Percentiles rank a stretch among this genome's conserved stretches.
Evolutionary conservation across 2,113 vertebrate genomes (phyloP).

Genomic region (Ursus arctos): DNA sequence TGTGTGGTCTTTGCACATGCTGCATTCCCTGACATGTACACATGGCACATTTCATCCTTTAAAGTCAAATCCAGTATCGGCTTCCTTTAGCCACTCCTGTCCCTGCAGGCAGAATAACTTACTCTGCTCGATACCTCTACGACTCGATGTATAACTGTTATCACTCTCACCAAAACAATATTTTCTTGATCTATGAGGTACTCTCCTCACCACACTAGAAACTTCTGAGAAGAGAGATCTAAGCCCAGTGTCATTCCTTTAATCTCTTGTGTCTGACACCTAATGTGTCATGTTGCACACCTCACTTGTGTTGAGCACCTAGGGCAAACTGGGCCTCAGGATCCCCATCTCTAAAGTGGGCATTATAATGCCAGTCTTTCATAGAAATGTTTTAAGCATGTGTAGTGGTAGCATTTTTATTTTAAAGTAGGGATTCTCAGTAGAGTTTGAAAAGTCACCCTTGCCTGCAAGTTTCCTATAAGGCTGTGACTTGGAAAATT

Average conservation of each 20-base stretch:
- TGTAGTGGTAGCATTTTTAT: not conserved
- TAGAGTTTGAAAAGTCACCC: not conserved
- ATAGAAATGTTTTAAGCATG: not conserved
- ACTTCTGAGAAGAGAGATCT: not conserved
- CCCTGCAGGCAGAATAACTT: not conserved
- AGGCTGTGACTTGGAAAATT: not conserved
- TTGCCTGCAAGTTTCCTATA: not conserved
- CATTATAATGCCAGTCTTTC: not conserved
- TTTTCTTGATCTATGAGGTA: not conserved
- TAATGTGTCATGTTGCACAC: not conserved
- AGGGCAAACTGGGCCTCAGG: not conserved
- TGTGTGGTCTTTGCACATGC: not conserved
- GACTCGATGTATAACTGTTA: not conserved
- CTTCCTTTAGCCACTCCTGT: not conserved
- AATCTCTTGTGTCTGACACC: not conserved
- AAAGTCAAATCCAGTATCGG: not conserved
- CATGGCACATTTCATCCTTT: not conserved
- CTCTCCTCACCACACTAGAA: not conserved
- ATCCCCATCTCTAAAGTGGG: not conserved
- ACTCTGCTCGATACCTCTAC: rapidly evolving
- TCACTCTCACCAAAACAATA: not conserved
- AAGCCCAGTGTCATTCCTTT: not conserved
- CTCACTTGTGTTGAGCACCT: not conserved
- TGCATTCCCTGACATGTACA: not conserved
- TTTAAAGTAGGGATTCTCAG: not conserved